Conservation (phyloP, 2,797 vertebrate genomes). For the Nyctalus aviator region DNA sequence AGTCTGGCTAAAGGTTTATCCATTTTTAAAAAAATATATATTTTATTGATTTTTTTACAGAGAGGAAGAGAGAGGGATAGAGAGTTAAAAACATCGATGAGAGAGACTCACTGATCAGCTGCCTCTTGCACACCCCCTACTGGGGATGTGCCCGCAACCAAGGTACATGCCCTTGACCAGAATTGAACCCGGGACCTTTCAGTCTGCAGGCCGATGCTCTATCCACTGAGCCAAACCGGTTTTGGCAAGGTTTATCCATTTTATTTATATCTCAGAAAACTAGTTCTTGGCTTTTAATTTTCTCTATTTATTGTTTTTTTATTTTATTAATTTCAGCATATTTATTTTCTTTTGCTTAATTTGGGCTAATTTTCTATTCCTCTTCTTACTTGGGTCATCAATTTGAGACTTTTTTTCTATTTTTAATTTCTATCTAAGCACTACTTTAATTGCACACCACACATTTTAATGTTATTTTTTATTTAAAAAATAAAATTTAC, state of each 20-base stretch:
- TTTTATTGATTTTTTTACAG: too few relatives aligned
- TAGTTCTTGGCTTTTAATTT: neutral
- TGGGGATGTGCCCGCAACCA: too few relatives aligned
- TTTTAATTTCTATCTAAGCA: neutral
- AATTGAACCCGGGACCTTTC: too few relatives aligned
- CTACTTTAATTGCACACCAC: neutral
- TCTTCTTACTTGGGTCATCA: neutral
- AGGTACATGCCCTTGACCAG: too few relatives aligned
- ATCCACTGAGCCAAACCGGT: too few relatives aligned
- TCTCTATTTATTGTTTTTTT: neutral
- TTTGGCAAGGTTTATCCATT: neutral
- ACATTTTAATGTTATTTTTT: slow-evolving; percentile 9
- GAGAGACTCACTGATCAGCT: too few relatives aligned
- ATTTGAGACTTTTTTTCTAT: neutral
- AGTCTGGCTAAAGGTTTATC: neutral
- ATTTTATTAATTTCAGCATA: neutral
- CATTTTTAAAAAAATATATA: neutral
- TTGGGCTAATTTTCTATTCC: neutral
- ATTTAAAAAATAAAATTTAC: slow-evolving; percentile 10
- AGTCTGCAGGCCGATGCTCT: too few relatives aligned
- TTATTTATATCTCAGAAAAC: slow-evolving; percentile 4
- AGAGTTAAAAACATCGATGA: too few relatives aligned
- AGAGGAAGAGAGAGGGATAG: too few relatives aligned
- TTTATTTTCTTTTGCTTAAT: neutral
- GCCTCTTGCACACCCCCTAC: too few relatives aligned